Percentiles rank a stretch among this genome's conserved stretches.
phyloP scores from a whole-genome alignment of 1,140 invertebrate species.

The Drosophila leontia region DNA sequence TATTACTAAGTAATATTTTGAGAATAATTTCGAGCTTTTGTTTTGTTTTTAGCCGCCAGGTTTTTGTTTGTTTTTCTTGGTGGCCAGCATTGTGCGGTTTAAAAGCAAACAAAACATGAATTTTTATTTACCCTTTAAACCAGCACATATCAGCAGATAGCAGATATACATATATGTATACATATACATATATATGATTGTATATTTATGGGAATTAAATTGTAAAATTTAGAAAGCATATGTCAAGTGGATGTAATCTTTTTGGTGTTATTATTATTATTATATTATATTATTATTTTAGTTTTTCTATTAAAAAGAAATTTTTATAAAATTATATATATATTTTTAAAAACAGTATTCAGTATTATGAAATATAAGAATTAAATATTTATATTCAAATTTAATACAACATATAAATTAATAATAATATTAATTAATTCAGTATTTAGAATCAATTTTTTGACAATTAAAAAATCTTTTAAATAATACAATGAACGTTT shows the following conservation, averaged over 20 bases:
- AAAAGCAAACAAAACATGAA: constrained; percentile 60
- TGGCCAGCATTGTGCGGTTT: constrained; percentile 18
- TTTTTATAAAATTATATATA: background rate
- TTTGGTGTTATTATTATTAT: background rate
- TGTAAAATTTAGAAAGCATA: constrained; percentile 22
- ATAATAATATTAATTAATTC: background rate
- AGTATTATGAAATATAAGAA: background rate
- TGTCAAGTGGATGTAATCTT: constrained; percentile 6
- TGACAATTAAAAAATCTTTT: no score
- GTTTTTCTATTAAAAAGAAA: background rate
- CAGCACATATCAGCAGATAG: constrained; percentile 22
- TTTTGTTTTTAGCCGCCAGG: constrained; percentile 20
- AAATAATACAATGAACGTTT: no score
- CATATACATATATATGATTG: background rate
- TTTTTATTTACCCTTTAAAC: constrained; percentile 55
- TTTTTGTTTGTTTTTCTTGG: constrained; percentile 40
- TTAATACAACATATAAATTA: no score
- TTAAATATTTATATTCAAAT: background rate
- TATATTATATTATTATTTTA: background rate
- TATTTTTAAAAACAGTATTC: background rate
- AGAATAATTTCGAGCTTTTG: constrained; percentile 30
- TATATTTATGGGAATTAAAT: constrained; percentile 27
- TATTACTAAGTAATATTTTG: constrained; percentile 74
- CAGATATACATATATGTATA: constrained; percentile 9
- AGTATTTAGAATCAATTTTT: background rate